Evolutionary conservation across 2,888 invertebrate species (phyloP).

Genomic region (Amorpha juglandis): DNA sequence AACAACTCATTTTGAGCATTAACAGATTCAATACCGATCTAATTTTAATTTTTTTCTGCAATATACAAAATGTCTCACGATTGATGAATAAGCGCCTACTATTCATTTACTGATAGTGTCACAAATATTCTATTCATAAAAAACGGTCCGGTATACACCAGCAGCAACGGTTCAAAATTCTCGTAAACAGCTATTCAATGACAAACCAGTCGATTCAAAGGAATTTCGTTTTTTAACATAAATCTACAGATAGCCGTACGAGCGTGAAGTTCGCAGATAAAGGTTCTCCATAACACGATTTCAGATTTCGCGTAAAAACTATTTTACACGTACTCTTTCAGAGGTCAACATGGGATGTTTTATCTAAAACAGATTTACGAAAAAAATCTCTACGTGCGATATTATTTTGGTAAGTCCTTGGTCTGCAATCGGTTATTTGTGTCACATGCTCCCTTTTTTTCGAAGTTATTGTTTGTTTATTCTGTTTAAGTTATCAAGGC

Average conservation of each 20-base stretch:
- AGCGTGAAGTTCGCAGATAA: slow-evolving; percentile 51
- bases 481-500: not conserved
- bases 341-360: slow-evolving; percentile 34
- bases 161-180: slow-evolving; percentile 39
- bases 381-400: slow-evolving; percentile 42
- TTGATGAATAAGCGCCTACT: not conserved
- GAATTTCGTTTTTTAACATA: slow-evolving; percentile 39
- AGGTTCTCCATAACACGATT: slow-evolving; percentile 46
- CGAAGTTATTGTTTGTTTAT: no score
- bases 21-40: not conserved
- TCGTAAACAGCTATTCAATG: slow-evolving; percentile 51
- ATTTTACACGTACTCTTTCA: slow-evolving; percentile 32
- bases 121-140: not conserved
- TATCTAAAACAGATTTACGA: slow-evolving; percentile 32
- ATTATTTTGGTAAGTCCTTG: slow-evolving; percentile 30
- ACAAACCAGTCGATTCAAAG: slow-evolving; percentile 39
- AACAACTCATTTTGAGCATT: not conserved
- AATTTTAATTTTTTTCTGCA: not conserved
- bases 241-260: slow-evolving; percentile 45
- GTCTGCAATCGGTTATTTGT: not conserved
- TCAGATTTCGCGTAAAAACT: slow-evolving; percentile 40
- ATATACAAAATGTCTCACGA: not conserved
- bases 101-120: not conserved
- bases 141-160: not conserved
- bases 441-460: slow-evolving; percentile 8